phyloP scores from a whole-genome alignment of 1,140 invertebrate genomes.

The Saccostrea cuccullata region DNA sequence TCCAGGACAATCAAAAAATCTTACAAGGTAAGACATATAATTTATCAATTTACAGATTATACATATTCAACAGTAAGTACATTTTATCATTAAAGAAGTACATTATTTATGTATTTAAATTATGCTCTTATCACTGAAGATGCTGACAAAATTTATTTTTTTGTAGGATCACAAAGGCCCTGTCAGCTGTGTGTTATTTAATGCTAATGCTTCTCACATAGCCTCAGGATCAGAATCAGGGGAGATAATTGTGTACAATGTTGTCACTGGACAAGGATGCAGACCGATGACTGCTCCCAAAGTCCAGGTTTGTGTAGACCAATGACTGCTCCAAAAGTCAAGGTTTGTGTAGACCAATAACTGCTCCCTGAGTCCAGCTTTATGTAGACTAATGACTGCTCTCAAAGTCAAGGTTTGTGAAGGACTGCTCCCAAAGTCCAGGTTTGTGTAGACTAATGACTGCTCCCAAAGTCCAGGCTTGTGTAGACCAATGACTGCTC shows the following conservation, averaged over 20 bases:
- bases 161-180: conserved; percentile 73
- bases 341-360: conserved; percentile 65
- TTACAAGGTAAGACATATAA: conserved; percentile 66
- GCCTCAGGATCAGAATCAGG: conserved; percentile 75
- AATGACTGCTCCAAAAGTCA: conserved; percentile 64
- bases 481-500: conserved; percentile 57
- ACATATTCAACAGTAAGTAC: background rate
- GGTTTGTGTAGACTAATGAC: conserved; percentile 68
- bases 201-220: conserved; percentile 74
- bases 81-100: background rate
- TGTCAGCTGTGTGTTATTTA: conserved; percentile 71
- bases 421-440: conserved; percentile 70
- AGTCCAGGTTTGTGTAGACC: conserved; percentile 63
- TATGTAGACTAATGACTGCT: background rate
- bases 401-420: conserved; percentile 9
- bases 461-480: conserved; percentile 61
- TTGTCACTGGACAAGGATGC: conserved; percentile 71
- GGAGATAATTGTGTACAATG: conserved; percentile 76
- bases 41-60: background rate
- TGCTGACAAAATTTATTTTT: background rate
- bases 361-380: conserved; percentile 72
- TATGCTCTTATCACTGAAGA: background rate
- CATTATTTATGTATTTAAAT: too few relatives aligned
- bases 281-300: conserved; percentile 72
- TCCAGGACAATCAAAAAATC: conserved; percentile 71